Conservation (phyloP, 2,113 vertebrate genomes). For the Castor canadensis region DNA sequence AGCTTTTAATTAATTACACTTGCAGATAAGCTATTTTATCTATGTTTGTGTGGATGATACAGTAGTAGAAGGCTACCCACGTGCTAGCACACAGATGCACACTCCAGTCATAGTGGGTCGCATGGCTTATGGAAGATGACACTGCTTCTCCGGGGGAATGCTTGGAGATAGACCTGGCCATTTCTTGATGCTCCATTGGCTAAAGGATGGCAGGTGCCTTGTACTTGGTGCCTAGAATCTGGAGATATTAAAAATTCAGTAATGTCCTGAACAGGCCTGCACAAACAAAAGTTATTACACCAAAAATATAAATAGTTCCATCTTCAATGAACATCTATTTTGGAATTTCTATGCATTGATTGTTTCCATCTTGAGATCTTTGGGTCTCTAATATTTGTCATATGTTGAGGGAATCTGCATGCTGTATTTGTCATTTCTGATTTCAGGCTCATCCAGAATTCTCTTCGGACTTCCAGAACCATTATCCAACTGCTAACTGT, state of each 20-base stretch:
- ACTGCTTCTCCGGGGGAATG: background rate
- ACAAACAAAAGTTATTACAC: background rate
- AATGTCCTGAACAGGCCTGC: background rate
- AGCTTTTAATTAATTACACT: background rate
- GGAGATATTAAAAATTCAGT: background rate
- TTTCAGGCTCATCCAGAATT: background rate
- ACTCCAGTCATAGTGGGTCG: background rate
- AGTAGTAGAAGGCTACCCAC: background rate
- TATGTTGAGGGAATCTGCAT: background rate
- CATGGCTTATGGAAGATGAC: background rate
- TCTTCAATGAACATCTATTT: background rate
- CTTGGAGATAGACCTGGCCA: background rate
- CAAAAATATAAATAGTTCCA: background rate
- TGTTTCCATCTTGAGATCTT: background rate
- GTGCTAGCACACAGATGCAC: background rate
- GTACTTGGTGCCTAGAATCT: background rate
- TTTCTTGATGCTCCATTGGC: background rate
- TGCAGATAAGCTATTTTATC: background rate
- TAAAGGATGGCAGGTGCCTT: background rate
- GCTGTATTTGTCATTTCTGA: background rate
- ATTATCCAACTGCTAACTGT: slow-evolving; percentile 14
- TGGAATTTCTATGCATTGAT: background rate
- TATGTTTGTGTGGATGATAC: background rate
- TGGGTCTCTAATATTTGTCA: background rate
- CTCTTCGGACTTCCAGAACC: slow-evolving; percentile 42